These are phyloP conservation scores for Dynastes hyllus DNA, from an alignment of 2,888 invertebrate species.

Conservation along the genomic window DNA sequence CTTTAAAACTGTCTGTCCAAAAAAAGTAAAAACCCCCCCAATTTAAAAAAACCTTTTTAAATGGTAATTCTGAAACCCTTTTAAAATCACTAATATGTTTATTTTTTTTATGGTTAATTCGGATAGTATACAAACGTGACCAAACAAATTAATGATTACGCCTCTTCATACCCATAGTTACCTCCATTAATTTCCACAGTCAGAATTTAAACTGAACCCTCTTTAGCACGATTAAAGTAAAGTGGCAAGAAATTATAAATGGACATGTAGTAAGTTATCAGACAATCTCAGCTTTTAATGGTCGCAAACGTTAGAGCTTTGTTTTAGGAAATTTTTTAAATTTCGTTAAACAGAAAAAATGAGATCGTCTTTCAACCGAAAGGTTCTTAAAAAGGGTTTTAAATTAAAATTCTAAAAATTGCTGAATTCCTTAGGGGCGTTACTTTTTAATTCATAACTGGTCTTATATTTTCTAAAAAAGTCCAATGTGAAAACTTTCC, in stretches of 20 bases:
- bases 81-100: slow-evolving; percentile 40
- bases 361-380: slow-evolving; percentile 28
- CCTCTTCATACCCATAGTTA: slow-evolving; percentile 20
- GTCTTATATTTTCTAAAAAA: slow-evolving; percentile 2
- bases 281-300: slow-evolving; percentile 44
- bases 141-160: slow-evolving; percentile 36
- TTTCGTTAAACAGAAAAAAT: slow-evolving; percentile 40
- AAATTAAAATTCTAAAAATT: slow-evolving; percentile 30
- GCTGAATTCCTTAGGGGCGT: slow-evolving; percentile 4
- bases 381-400: slow-evolving; percentile 36
- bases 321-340: slow-evolving; percentile 46
- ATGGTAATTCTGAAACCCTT: slow-evolving; percentile 13
- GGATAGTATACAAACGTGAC: slow-evolving; percentile 31
- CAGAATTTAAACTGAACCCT: slow-evolving; percentile 35
- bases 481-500: no score
- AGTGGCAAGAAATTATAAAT: slow-evolving; percentile 38
- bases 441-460: slow-evolving; percentile 10
- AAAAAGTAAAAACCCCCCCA: neutral
- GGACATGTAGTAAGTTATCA: slow-evolving; percentile 39
- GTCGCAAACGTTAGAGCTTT: slow-evolving; percentile 41
- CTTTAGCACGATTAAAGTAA: slow-evolving; percentile 39
- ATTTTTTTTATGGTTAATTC: slow-evolving; percentile 44
- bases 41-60: neutral
- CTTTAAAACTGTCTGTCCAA: no score
- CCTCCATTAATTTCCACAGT: slow-evolving; percentile 32